Evolutionary conservation across 1,140 invertebrate genomes (phyloP).

Genomic region (Anagrus nilaparvatae): DNA sequence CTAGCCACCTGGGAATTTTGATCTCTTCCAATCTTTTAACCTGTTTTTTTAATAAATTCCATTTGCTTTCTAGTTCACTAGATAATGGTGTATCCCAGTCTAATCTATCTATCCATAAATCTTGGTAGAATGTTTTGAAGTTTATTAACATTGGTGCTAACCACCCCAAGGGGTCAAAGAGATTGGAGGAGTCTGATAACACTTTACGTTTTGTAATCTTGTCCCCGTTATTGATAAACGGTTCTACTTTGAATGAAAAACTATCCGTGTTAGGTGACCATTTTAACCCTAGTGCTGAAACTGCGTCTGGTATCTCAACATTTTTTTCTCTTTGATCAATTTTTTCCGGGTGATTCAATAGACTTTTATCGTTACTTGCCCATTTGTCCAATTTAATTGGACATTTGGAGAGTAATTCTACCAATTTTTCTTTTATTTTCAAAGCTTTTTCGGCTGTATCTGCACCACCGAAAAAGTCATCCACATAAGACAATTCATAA

Average conservation of each 20-base stretch:
- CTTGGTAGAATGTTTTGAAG: conserved; percentile 36
- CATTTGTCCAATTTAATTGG: conserved; percentile 34
- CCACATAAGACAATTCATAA: conserved; percentile 21
- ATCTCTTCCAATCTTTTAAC: conserved; percentile 17
- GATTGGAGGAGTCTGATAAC: conserved; percentile 17
- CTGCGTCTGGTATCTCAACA: background rate
- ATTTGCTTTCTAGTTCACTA: conserved; percentile 17
- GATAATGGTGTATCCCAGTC: conserved; percentile 29
- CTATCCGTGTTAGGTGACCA: conserved; percentile 26
- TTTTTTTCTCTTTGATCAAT: background rate
- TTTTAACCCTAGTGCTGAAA: conserved; percentile 23
- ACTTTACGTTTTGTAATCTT: conserved; percentile 24
- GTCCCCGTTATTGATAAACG: background rate
- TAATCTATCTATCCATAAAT: conserved; percentile 23
- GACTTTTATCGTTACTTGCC: conserved; percentile 20
- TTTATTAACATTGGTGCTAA: conserved; percentile 24
- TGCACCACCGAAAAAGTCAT: conserved; percentile 22
- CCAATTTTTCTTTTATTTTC: conserved; percentile 8
- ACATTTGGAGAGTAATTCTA: conserved; percentile 18
- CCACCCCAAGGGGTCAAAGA: no score
- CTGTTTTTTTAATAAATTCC: conserved; percentile 13
- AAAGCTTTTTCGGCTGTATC: conserved; percentile 15
- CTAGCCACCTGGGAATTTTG: conserved; percentile 14
- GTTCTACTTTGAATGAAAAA: conserved; percentile 16
- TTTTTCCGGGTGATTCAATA: conserved; percentile 13